phyloP scores from a whole-genome alignment of 1,140 invertebrate species.

The Pachypsylla venusta region DNA sequence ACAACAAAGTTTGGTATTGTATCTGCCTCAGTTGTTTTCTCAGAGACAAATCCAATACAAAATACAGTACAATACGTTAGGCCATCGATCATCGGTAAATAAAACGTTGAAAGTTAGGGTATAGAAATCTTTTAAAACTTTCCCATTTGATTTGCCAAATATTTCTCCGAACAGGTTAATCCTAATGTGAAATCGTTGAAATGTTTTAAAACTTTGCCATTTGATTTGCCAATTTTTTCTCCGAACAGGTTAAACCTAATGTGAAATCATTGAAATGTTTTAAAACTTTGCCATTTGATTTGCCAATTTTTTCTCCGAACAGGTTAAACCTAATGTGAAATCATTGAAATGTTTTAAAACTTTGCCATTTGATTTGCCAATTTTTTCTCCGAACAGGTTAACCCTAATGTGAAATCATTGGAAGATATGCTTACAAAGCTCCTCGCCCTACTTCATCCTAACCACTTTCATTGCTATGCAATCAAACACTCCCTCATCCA shows the following conservation, averaged over 20 bases:
- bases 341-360: slow-evolving; percentile 28
- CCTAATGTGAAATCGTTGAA: background rate
- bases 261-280: background rate
- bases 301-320: slow-evolving; percentile 1
- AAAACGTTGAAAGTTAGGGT: background rate
- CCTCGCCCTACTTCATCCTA: slow-evolving; percentile 51
- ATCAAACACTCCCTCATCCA: slow-evolving; percentile 66
- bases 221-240: background rate
- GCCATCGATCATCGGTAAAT: no score
- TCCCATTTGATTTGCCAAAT: background rate
- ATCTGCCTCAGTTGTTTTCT: no score
- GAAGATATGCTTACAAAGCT: slow-evolving; percentile 45
- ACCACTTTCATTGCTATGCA: slow-evolving; percentile 64
- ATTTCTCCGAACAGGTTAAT: slow-evolving; percentile 14
- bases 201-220: background rate
- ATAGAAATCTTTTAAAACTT: background rate
- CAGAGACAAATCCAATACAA: no score
- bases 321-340: slow-evolving; percentile 24
- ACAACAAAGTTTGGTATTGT: no score
- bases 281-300: background rate
- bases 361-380: background rate
- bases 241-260: slow-evolving; percentile 15
- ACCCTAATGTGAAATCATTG: slow-evolving; percentile 31
- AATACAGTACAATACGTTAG: no score
- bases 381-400: slow-evolving; percentile 14